Evolutionary conservation across 2,888 invertebrate genomes (phyloP), one percentile per base, ranked within the genome.

Genomic region (Frankliniella intonsa): DNA sequence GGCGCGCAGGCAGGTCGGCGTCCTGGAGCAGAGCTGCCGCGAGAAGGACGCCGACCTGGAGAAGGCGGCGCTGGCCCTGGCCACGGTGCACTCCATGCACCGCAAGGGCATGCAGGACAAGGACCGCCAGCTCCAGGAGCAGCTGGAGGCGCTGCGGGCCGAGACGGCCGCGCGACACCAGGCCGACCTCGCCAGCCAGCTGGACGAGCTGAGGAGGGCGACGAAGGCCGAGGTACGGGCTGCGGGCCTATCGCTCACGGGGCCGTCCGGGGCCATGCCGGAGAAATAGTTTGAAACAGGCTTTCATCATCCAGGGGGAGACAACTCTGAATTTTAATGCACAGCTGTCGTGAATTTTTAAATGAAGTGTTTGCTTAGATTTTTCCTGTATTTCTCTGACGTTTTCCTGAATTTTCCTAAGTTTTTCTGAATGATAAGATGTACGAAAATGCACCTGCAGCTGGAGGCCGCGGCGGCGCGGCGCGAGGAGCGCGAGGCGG

Each of bases 11-110:
- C 69, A 76, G 69, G 11, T 22, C 12, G 22, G 22, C 69, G 9
- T 25, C 12, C 69, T 76, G 69, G 69, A 76, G 69, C 69, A 76
- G 69, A 76, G 69, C 69, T 76, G 69, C 25, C 69, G 69, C 69
- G 69, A 76, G 69, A 76, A 76, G 25, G 69, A 76, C 25, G 25
- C 12, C 25, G 69, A 76, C 69, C 69, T 76, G 25, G 25, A 76
- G 69, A 76, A 12, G 69, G 69, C 69, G 22, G 69, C 69, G 22
- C 22, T 3, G 5, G 69, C 69, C 22, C 69, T 76, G 69, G 69
- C 69, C 69, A 22, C 22, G 25, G 22, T 76, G 69, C 25, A 76
- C 69, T 22, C 69, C 25, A 76, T 25, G 69, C 69, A 76, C 69
- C 22, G 25, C 22, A 25, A 12, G 69, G 25, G 22, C 11, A 22